Base-by-base conservation (phyloP, 2,888 invertebrate species). In the Sabatieria punctata region DNA sequence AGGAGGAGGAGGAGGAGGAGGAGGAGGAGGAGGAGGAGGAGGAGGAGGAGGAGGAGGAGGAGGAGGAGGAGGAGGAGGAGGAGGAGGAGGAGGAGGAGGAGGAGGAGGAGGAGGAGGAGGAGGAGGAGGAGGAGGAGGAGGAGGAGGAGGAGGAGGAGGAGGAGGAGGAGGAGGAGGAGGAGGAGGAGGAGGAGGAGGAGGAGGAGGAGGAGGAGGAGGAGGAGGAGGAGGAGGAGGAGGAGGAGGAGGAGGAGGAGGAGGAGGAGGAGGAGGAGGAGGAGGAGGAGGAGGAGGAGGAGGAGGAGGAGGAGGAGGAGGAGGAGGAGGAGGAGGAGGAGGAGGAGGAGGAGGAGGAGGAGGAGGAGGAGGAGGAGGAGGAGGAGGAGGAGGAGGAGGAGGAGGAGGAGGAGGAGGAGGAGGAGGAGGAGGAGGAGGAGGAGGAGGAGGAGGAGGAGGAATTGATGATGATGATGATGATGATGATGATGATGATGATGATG, bases 401-500 rank as follows among this genome's bases (percentile, higher is more conserved):
- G 15, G 40, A 39, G 15, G 40, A 18, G 15, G 40, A 39, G 15
- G 40, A 39, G 15, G 40, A 39, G 15, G 40, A 39, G 15, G 40
- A 15, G 15, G 40, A 39, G 15, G 40, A 18, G 15, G 40, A 39
- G 15, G 40, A 18, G 15, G 40, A 39, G 15, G 19, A 18, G 15
- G 40, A 39, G 15, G 40, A 39, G 15, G 40, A n/a, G n/a, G n/a
- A n/a, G n/a, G n/a, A n/a, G n/a, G n/a, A n/a, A n/a, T n/a, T n/a
- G n/a, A n/a, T n/a, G n/a, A 39, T 39, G 40, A 15, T 39, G 40
- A 39, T 39, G 40, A 18, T 39, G 40, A 39, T 39, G 40, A 18
- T 39, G 40, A 39, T 18, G 19, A 18, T 39, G 15, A 39, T 39
- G 40, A 18, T 39, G 40, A 39, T 18, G 19, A 18, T 39, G 15